phyloP scores from a whole-genome alignment of 1,140 invertebrate species.

The Heliconius hewitsoni region DNA sequence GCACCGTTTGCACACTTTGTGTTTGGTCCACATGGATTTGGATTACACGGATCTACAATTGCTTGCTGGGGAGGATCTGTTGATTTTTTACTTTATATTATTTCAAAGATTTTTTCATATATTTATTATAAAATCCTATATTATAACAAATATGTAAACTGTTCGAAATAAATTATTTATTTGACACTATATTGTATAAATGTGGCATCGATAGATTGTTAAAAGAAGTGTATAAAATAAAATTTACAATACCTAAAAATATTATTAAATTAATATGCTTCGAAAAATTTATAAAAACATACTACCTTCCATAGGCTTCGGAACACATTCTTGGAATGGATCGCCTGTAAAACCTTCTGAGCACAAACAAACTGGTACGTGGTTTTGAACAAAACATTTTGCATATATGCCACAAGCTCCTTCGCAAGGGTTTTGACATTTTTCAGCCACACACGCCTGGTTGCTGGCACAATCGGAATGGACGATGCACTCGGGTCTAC shows the following conservation, averaged over 20 bases:
- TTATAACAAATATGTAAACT: no score
- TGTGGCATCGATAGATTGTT: background rate
- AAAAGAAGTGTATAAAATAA: background rate
- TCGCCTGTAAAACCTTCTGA: slow-evolving; percentile 86
- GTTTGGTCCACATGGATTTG: slow-evolving; percentile 84
- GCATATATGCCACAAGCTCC: slow-evolving; percentile 91
- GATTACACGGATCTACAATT: slow-evolving; percentile 78
- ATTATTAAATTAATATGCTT: background rate
- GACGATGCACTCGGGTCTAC: slow-evolving; percentile 78
- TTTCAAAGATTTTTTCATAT: background rate
- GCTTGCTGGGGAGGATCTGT: slow-evolving; percentile 22
- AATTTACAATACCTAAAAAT: background rate
- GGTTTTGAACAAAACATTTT: slow-evolving; percentile 89
- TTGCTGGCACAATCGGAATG: slow-evolving; percentile 89
- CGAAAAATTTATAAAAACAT: background rate
- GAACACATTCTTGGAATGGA: slow-evolving; percentile 85
- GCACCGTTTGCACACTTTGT: slow-evolving; percentile 79
- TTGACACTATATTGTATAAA: no score
- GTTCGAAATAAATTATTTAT: no score
- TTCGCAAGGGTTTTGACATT: slow-evolving; percentile 90
- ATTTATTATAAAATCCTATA: no score
- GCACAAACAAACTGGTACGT: slow-evolving; percentile 89
- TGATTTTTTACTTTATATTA: background rate
- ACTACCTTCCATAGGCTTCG: slow-evolving; percentile 44
- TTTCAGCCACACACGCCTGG: slow-evolving; percentile 88